Percentiles rank a stretch among this genome's conserved stretches.
phyloP scores from a whole-genome alignment of 2,797 vertebrate species.

The Hydrophis major region DNA sequence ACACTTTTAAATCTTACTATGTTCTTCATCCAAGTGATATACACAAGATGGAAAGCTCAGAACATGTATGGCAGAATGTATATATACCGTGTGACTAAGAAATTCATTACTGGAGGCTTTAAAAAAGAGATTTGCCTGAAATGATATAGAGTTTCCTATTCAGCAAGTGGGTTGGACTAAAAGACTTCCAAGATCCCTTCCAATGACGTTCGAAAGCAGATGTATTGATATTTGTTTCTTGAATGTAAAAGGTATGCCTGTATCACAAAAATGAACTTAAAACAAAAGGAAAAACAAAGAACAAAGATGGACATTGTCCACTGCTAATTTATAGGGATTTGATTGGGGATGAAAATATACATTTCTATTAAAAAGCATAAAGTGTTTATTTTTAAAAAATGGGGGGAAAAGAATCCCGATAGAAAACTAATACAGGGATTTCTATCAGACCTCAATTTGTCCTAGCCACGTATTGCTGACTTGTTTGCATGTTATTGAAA shows the following conservation, averaged over 20 bases:
- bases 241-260: not conserved
- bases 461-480: not conserved
- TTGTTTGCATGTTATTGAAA: not conserved
- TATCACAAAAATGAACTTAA: not conserved
- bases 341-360: not conserved
- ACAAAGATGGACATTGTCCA: accelerated
- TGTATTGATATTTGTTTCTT: not conserved
- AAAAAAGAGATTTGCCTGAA: not conserved
- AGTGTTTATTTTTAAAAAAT: not conserved
- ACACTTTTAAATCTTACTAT: slow-evolving; percentile 41
- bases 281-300: accelerated
- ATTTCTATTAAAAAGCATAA: not conserved
- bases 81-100: not conserved
- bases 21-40: not conserved
- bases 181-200: not conserved
- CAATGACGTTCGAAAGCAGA: not conserved
- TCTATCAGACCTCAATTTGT: not conserved
- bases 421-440: not conserved
- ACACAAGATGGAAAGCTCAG: not conserved
- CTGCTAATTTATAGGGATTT: not conserved
- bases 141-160: no score
- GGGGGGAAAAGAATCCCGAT: not conserved
- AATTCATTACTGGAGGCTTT: not conserved
- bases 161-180: not conserved
- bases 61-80: not conserved